These are phyloP conservation scores for Myotis vivesi DNA, from an alignment of 2,797 vertebrate genomes.

Conservation along the genomic window DNA sequence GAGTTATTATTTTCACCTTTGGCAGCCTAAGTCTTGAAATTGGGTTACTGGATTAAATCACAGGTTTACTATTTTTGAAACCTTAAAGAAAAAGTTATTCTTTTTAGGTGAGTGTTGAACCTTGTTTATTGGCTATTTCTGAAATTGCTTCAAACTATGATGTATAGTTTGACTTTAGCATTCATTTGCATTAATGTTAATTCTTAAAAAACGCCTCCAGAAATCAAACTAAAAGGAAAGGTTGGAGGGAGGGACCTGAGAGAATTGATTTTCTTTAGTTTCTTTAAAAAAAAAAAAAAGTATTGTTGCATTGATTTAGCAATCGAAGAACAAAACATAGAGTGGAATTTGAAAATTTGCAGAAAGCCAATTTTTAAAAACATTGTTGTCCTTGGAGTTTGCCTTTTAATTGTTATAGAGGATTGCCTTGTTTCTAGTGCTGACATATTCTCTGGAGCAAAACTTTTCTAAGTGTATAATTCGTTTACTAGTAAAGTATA, in stretches of 20 bases:
- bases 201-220: slow-evolving; percentile 18
- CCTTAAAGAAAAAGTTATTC: background rate
- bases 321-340: background rate
- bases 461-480: slow-evolving; percentile 11
- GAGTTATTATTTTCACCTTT: background rate
- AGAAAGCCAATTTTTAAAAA: background rate
- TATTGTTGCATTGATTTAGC: background rate
- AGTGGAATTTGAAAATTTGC: background rate
- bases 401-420: background rate
- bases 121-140: background rate
- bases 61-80: background rate
- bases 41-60: slow-evolving; percentile 7
- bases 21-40: background rate
- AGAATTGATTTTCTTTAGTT: background rate
- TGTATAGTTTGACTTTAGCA: background rate
- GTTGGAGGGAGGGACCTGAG: background rate
- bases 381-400: background rate
- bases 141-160: background rate
- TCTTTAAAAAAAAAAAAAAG: background rate
- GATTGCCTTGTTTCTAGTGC: slow-evolving; percentile 2
- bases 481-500: slow-evolving; percentile 5
- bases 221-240: background rate
- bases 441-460: slow-evolving; percentile 20
- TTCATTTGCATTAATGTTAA: slow-evolving; percentile 41
- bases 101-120: background rate